Percentiles rank a stretch among this genome's conserved stretches.
phyloP scores from a whole-genome alignment of 64 coral and sea anemone genomes.

The Actinia equina region DNA sequence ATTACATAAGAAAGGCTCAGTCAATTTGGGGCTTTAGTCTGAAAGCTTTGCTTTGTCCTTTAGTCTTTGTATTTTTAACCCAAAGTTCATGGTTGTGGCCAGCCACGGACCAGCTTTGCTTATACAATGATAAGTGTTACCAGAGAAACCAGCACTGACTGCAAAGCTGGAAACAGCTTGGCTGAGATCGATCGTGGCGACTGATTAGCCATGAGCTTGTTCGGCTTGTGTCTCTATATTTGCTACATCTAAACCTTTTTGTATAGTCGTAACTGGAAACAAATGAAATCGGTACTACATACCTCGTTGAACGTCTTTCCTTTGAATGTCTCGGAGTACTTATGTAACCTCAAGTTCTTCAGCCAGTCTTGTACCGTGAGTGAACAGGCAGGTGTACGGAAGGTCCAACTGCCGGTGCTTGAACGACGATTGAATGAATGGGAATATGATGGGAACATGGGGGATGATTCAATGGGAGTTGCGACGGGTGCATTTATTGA shows the following conservation, averaged over 20 bases:
- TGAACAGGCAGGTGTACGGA: conserved; percentile 27
- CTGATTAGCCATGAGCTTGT: too few relatives aligned
- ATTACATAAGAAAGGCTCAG: too few relatives aligned
- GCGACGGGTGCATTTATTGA: conserved; percentile 21
- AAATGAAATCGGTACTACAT: not conserved
- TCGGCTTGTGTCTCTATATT: too few relatives aligned
- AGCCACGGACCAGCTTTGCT: too few relatives aligned
- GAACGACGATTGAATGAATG: conserved; percentile 34
- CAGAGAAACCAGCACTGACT: too few relatives aligned
- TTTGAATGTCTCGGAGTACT: conserved; percentile 68
- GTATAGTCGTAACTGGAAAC: not conserved
- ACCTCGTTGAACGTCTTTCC: conserved; percentile 86
- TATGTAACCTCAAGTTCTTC: conserved; percentile 73
- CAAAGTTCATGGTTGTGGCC: too few relatives aligned
- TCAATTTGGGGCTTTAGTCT: too few relatives aligned
- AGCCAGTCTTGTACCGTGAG: conserved; percentile 81
- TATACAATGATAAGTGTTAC: too few relatives aligned
- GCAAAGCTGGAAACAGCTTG: too few relatives aligned
- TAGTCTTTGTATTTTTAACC: too few relatives aligned
- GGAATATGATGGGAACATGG: conserved; percentile 35
- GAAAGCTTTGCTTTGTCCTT: too few relatives aligned
- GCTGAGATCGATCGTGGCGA: too few relatives aligned
- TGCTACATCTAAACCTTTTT: not conserved
- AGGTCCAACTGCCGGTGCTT: conserved; percentile 45
- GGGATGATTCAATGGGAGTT: conserved; percentile 13